phyloP scores from a whole-genome alignment of 2,113 vertebrate species.

The Desmodus rotundus region DNA sequence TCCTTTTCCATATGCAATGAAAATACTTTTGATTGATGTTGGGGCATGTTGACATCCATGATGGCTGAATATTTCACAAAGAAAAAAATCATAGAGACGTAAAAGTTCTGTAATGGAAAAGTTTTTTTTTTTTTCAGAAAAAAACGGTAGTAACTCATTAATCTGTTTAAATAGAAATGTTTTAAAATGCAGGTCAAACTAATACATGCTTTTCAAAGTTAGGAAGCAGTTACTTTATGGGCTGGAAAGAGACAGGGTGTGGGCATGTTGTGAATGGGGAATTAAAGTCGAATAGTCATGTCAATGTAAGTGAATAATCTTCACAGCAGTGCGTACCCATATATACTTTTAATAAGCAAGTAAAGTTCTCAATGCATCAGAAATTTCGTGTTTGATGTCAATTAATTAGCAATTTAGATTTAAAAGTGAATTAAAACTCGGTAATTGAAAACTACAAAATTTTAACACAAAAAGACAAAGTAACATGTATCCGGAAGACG shows the following conservation, averaged over 20 bases:
- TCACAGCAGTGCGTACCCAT: neutral
- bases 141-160: neutral
- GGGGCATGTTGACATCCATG: rapidly evolving
- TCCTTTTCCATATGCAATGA: neutral
- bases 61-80: neutral
- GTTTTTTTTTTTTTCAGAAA: neutral
- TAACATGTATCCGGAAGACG: neutral
- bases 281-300: neutral
- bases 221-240: neutral
- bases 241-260: neutral
- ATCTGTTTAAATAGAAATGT: neutral
- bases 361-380: neutral
- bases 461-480: constrained; percentile 10
- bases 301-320: neutral
- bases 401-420: constrained; percentile 28
- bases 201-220: neutral
- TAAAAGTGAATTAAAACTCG: constrained; percentile 43
- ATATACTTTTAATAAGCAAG: neutral
- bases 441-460: constrained; percentile 11
- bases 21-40: neutral
- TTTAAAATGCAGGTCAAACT: neutral
- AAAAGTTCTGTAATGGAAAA: neutral
- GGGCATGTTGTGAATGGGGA: neutral
- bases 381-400: neutral
- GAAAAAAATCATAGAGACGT: neutral